Percentiles rank a stretch among this genome's conserved stretches.
These are phyloP conservation scores for Dicrostonyx torquatus DNA, from an alignment of 2,797 vertebrate species.

Conservation along the genomic window DNA sequence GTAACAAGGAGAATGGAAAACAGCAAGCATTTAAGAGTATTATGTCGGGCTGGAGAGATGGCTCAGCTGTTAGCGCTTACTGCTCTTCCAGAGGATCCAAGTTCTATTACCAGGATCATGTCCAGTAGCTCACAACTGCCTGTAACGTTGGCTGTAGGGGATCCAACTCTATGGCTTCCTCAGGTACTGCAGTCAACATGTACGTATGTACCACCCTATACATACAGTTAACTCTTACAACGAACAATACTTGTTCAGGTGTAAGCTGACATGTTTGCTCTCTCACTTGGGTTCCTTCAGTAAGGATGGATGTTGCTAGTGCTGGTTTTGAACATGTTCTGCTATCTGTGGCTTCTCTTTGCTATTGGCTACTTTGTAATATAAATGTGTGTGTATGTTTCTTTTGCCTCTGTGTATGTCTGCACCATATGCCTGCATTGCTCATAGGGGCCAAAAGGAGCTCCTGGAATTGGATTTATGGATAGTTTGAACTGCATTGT, in stretches of 20 bases:
- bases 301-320: background rate
- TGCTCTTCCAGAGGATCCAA: background rate
- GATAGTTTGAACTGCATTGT: background rate
- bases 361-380: background rate
- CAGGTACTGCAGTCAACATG: background rate
- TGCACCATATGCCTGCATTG: background rate
- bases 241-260: background rate
- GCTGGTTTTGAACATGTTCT: background rate
- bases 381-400: background rate
- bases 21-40: background rate
- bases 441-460: background rate
- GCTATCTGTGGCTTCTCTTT: background rate
- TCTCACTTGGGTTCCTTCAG: background rate
- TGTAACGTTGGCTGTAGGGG: background rate
- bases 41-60: background rate
- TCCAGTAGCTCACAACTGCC: background rate
- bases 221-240: background rate
- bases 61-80: background rate
- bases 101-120: background rate
- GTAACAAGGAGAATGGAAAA: background rate
- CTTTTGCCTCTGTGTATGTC: background rate
- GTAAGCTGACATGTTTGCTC: background rate
- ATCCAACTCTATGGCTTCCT: background rate
- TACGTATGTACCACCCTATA: background rate
- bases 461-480: background rate